Evolutionary conservation across 37 sponge, comb jelly and placozoan species (phyloP).

Genomic region (Ianthella basta): DNA sequence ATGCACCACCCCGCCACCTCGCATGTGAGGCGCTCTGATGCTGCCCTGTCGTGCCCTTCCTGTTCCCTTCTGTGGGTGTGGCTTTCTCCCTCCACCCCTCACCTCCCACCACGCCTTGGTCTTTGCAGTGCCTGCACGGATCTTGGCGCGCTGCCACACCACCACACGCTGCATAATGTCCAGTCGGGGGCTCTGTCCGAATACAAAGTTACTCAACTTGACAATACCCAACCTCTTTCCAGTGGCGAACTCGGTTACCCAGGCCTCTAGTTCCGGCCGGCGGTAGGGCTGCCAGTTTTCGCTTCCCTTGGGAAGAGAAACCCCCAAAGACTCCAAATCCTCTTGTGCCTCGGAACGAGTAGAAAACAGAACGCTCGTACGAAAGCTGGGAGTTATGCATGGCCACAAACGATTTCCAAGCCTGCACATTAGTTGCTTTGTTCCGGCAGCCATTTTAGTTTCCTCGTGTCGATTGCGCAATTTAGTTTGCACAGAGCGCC

Average conservation of each 20-base stretch:
- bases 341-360: neutral
- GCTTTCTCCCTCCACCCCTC: constrained; percentile 92
- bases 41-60: constrained; percentile 91
- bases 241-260: constrained; percentile 61
- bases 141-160: constrained; percentile 88
- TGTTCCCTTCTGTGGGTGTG: constrained; percentile 83
- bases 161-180: constrained; percentile 90
- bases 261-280: constrained; percentile 61
- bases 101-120: constrained; percentile 85
- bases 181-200: constrained; percentile 74
- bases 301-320: neutral
- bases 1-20: constrained; percentile 87
- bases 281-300: constrained; percentile 31
- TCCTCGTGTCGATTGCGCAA: constrained; percentile 6
- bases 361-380: neutral
- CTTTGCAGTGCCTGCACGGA: constrained; percentile 78
- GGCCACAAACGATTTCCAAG: neutral
- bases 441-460: constrained; percentile 1
- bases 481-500: neutral
- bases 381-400: neutral
- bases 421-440: neutral
- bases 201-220: constrained; percentile 67
- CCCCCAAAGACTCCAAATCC: neutral
- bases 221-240: constrained; percentile 68
- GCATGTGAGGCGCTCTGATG: constrained; percentile 80